Evolutionary conservation across 1,140 invertebrate genomes (phyloP).

Genomic region (Bombus pascuorum): DNA sequence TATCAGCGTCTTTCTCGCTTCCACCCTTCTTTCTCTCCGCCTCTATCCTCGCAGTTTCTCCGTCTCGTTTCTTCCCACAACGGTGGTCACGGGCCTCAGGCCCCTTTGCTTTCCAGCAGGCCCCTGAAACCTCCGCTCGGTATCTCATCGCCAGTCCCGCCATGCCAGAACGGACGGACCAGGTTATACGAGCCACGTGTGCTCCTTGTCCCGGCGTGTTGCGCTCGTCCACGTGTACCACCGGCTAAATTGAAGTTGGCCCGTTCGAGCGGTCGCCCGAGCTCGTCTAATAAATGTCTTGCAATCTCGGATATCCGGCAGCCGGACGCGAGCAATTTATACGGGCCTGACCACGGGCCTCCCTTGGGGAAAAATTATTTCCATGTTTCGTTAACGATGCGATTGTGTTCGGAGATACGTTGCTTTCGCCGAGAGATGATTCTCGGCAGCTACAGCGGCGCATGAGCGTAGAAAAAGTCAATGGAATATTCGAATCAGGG

Average conservation of each 20-base stretch:
- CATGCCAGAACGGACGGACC: conserved; percentile 24
- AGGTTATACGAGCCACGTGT: conserved; percentile 52
- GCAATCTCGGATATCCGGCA: conserved; percentile 42
- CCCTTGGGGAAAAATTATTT: conserved; percentile 12
- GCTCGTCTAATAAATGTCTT: conserved; percentile 43
- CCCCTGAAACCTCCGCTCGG: conserved; percentile 3
- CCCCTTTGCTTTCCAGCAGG: background rate
- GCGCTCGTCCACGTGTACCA: conserved; percentile 57
- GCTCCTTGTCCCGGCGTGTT: conserved; percentile 21
- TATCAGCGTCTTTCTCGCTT: conserved; percentile 5
- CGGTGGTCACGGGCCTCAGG: background rate
- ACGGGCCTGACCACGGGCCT: background rate
- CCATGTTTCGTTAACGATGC: background rate
- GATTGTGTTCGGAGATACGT: background rate
- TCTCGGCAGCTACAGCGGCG: no score
- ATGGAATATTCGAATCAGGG: no score
- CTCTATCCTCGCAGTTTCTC: background rate
- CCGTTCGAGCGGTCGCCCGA: background rate
- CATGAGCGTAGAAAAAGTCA: no score
- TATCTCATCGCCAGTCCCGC: conserved; percentile 37
- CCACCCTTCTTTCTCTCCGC: conserved; percentile 1
- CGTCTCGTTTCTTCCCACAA: background rate
- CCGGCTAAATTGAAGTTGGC: conserved; percentile 15
- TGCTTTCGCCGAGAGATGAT: background rate
- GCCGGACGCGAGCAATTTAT: conserved; percentile 30